Conservation (phyloP, 2,888 invertebrate genomes). For the Buathra laborator region DNA sequence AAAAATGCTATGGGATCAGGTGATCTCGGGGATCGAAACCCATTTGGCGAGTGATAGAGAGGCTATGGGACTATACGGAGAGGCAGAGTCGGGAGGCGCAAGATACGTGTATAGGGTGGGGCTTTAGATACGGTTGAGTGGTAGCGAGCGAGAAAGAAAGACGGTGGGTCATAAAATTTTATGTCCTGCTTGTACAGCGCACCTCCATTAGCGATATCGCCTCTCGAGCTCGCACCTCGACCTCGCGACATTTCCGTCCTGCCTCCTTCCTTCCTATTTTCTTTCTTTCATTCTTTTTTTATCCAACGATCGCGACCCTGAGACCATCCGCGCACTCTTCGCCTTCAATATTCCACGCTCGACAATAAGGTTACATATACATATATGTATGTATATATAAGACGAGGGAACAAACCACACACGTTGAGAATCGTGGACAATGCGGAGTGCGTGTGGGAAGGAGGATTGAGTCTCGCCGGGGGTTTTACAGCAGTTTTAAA, state of each 20-base stretch:
- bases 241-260: constrained; percentile 61
- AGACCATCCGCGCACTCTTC: constrained; percentile 25
- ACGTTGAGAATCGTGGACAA: constrained; percentile 48
- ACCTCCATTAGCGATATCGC: constrained; percentile 81
- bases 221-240: constrained; percentile 69
- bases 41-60: constrained; percentile 63
- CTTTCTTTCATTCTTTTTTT: constrained; percentile 26
- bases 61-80: constrained; percentile 47
- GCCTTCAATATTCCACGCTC: constrained; percentile 46
- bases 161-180: constrained; percentile 78
- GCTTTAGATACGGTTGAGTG: constrained; percentile 5
- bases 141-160: constrained; percentile 52
- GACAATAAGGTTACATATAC: constrained; percentile 47
- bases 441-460: constrained; percentile 11
- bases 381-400: constrained; percentile 30
- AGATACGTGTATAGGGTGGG: constrained; percentile 49
- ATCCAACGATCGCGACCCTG: constrained; percentile 20
- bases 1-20: constrained; percentile 56
- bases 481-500: constrained; percentile 61
- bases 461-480: constrained; percentile 37
- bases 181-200: constrained; percentile 78
- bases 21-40: constrained; percentile 59
- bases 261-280: neutral
- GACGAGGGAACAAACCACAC: constrained; percentile 31
- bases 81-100: constrained; percentile 31